Base-by-base conservation (phyloP, 2,113 vertebrate genomes). In the Ibidorhyncha struthersii region DNA sequence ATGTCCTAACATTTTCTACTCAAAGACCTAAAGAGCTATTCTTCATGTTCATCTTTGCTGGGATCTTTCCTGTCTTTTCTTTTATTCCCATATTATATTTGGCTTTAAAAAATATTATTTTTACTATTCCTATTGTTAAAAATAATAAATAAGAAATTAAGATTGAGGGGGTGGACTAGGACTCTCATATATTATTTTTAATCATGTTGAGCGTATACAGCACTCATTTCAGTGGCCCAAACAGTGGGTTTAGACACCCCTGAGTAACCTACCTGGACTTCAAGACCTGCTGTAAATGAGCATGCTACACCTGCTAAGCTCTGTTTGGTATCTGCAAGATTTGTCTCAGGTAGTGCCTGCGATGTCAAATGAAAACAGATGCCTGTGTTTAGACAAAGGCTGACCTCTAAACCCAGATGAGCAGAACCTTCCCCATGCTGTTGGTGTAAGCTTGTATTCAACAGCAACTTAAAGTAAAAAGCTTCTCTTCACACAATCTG, bases 161-260 rank as follows among this genome's bases (percentile, higher is more conserved):
- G 11, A 61, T 6, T 9, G 5, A n/a, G 3, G 3, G 2, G 1
- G 43, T 82, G 10, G 11, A 62, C 25, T 66, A 11, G 4, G 50
- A 18, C 3, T 38, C 9, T 36, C 20, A n/a, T 34, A 56, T 65
- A 30, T 56, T 55, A 10, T 5, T 43, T 67, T 76, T 63, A 38
- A 27, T 47, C 7, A 25, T 25, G 13, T 62, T 71, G 19, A 50
- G 9, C 3, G 2, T 72, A 63, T 45, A 79, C 40, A 53, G 3
- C 9, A 78, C 9, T 38, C 58, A 34, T 72, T 81, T 84, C 34
- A 29, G 10, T 22, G 80, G 14, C 4, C 3, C 3, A 12, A 15
- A 45, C 9, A 63, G 5, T 30, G 10, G 12, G 18, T 61, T 88
- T 79, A 62, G 23, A 66, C 17, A 62, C 1, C 2, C 3, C 9